Percentiles rank a stretch among this genome's conserved stretches.
Conservation (phyloP, 2,888 invertebrate genomes). For the Pristionchus mayeri region DNA sequence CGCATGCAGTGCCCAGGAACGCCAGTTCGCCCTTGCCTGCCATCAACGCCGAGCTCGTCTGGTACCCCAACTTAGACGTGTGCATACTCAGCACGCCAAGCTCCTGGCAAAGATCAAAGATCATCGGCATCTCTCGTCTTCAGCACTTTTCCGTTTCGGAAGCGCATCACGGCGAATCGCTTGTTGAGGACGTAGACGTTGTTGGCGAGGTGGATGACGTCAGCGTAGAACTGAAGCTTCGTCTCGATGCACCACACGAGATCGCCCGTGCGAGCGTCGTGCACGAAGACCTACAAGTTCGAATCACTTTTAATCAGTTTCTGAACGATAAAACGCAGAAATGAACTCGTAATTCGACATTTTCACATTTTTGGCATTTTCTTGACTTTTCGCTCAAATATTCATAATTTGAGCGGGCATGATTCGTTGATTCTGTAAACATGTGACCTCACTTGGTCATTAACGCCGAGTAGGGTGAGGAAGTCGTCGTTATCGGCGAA, state of each 20-base stretch:
- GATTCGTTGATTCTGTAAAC: too few relatives aligned
- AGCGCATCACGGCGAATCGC: conserved; percentile 17
- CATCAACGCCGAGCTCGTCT: not conserved
- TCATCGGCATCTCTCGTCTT: not conserved
- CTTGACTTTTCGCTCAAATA: too few relatives aligned
- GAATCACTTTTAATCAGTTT: too few relatives aligned
- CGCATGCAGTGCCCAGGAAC: conserved; percentile 43
- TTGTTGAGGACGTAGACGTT: conserved; percentile 47
- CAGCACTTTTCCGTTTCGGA: conserved; percentile 45
- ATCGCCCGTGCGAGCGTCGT: conserved; percentile 28
- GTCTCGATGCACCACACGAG: conserved; percentile 60
- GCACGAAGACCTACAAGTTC: conserved; percentile 33
- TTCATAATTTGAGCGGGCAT: not conserved
- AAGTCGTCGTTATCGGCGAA: conserved; percentile 59
- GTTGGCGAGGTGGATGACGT: conserved; percentile 50
- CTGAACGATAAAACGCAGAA: too few relatives aligned
- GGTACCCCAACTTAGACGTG: conserved; percentile 58
- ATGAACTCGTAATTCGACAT: too few relatives aligned
- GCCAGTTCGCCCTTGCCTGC: conserved; percentile 14
- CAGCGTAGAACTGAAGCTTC: conserved; percentile 61
- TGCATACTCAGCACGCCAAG: conserved; percentile 61
- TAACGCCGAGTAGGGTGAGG: conserved; percentile 57
- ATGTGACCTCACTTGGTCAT: conserved; percentile 59
- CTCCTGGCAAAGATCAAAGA: conserved; percentile 53
- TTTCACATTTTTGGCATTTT: too few relatives aligned